Evolutionary conservation across 2,113 vertebrate species (phyloP), one percentile per base, ranked within the genome.

Genomic region (Hippocampus zosterae): DNA sequence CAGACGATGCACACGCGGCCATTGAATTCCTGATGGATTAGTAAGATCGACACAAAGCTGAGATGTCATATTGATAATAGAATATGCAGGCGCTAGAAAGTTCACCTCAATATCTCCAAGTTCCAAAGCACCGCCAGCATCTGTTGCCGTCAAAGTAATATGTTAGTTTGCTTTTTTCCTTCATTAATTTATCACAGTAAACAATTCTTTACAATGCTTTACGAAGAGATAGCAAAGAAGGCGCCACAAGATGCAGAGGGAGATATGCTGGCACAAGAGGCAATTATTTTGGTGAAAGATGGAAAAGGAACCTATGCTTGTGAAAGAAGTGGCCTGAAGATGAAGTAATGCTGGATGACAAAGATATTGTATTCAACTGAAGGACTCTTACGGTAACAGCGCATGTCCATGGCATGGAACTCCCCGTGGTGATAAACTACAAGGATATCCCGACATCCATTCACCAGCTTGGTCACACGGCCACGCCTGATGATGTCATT

Each of bases 101-200:
- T 88, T 21, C 85, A 95, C 96, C 94, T 98, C 96, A 82, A 98
- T 96, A 75, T 98, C 95, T 85, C 95, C 96, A 27, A 85, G 70
- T 69, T 91, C 76, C 56, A 98, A 89, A 63, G 92, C 92, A 57
- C 96, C 96, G 74, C 96, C 96, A 81, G 95, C 88, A 88, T 98
- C 96, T 98, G 89, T 82, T 23, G 15, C 46, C 15, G 25, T 21
- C 42, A 44, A 64, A 64, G 8, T n/a, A 19, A 21, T 50, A 37
- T 40, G 8, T n/a, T 21, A 25, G 21, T 15, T 15, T 1, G 5
- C n/a, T 64, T 8, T 23, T 13, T 12, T 23, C n/a, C 62, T 27
- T 23, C 11, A 27, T 15, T 27, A 13, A 57, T 57, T 57, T 9
- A 25, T 13, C 23, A 12, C n/a, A 21, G 6, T 7, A 6, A 5